Evolutionary conservation across 2,113 vertebrate species (phyloP).

Genomic region (Dipodomys ordii): DNA sequence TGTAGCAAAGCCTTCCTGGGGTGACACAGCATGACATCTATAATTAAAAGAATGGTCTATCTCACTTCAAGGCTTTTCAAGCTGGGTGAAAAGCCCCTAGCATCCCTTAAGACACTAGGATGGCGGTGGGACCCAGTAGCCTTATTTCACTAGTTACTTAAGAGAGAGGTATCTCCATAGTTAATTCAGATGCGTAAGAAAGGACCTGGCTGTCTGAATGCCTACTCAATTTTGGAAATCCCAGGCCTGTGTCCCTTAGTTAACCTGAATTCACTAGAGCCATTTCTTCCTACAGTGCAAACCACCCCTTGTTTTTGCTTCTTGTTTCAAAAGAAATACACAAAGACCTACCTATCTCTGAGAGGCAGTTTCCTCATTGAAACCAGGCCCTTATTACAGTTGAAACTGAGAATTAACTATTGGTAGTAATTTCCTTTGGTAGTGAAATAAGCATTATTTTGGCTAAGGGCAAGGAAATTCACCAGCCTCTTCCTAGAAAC

Average conservation of each 20-base stretch:
- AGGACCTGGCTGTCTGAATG: not conserved
- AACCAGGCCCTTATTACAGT: conserved; percentile 78
- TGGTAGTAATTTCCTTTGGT: conserved; percentile 73
- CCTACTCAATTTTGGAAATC: not conserved
- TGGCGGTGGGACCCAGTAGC: too few species aligned
- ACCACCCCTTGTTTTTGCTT: conserved; percentile 81
- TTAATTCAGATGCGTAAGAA: not conserved
- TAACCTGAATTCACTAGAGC: not conserved
- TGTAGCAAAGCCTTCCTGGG: too few species aligned
- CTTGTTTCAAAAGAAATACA: conserved; percentile 56
- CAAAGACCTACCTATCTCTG: too few species aligned
- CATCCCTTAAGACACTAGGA: too few species aligned
- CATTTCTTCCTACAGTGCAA: conserved; percentile 76
- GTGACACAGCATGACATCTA: too few species aligned
- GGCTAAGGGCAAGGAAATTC: conserved; percentile 57
- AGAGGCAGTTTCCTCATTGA: conserved; percentile 76
- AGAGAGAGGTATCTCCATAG: not conserved
- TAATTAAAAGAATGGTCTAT: too few species aligned
- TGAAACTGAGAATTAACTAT: conserved; percentile 62
- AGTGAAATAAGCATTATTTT: conserved; percentile 55
- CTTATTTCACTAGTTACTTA: not conserved
- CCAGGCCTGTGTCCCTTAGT: not conserved
- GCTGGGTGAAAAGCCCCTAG: too few species aligned
- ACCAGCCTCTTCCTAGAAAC: conserved; percentile 40
- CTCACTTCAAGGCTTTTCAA: too few species aligned